phyloP scores from a whole-genome alignment of 1,140 invertebrate genomes.

The Euborellia annulipes region DNA sequence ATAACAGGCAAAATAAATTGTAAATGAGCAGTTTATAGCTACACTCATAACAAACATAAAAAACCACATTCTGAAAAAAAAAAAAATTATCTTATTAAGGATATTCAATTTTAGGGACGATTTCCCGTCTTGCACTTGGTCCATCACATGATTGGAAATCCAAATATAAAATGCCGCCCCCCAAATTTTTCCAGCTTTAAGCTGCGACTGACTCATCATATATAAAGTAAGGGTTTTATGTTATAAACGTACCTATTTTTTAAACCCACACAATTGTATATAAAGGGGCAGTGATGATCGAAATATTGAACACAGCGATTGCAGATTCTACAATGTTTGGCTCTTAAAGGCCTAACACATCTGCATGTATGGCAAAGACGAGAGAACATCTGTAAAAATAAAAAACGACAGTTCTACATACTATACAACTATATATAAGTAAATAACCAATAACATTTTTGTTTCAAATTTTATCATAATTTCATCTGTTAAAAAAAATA shows the following conservation, averaged over 20 bases:
- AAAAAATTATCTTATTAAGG: constrained; percentile 1
- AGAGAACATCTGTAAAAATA: constrained; percentile 42
- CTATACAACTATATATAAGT: too few species aligned
- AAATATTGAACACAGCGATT: constrained; percentile 84
- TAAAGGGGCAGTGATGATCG: constrained; percentile 90
- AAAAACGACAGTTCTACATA: too few species aligned
- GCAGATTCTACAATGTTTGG: constrained; percentile 78
- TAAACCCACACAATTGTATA: constrained; percentile 82
- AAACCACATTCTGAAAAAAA: constrained; percentile 64
- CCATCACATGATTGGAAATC: too few species aligned
- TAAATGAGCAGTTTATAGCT: constrained; percentile 70
- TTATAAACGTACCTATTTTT: constrained; percentile 42
- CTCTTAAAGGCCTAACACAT: constrained; percentile 66
- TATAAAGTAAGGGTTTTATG: background rate
- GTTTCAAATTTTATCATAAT: too few species aligned
- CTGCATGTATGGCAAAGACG: constrained; percentile 80
- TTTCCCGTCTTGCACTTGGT: too few species aligned
- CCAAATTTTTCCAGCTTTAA: too few species aligned
- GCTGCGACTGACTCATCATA: too few species aligned
- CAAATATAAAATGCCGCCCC: too few species aligned
- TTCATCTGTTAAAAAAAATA: too few species aligned
- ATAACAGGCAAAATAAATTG: constrained; percentile 76
- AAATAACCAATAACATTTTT: too few species aligned
- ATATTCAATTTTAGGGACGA: too few species aligned
- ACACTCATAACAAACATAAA: constrained; percentile 74